phyloP scores from a whole-genome alignment of 2,113 vertebrate species.

The Eubucco bourcierii region DNA sequence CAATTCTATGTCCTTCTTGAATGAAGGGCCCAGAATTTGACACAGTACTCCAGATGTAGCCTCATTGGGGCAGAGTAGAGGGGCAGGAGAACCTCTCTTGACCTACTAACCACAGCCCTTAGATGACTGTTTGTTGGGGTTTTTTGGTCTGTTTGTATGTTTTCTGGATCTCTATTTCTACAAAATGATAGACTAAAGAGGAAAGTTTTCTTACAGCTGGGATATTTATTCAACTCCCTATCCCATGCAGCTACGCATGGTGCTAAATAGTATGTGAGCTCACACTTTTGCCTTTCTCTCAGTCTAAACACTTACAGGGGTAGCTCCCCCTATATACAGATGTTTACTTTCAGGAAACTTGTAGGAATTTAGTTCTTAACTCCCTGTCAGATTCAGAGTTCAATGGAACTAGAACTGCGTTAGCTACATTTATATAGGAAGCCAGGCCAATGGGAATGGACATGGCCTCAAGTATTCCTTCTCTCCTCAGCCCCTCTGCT shows the following conservation, averaged over 20 bases:
- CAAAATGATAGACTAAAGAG: not conserved
- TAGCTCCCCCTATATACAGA: not conserved
- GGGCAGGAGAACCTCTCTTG: too few species aligned
- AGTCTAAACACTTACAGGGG: not conserved
- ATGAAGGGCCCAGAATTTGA: too few species aligned
- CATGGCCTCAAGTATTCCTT: not conserved
- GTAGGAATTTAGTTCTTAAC: not conserved
- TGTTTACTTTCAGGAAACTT: not conserved
- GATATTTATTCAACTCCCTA: not conserved
- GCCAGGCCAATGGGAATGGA: not conserved
- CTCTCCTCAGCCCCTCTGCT: not conserved
- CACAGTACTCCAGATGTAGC: too few species aligned
- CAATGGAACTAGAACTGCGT: not conserved
- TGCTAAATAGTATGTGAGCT: not conserved
- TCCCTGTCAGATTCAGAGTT: not conserved
- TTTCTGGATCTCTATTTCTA: not conserved
- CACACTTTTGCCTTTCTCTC: not conserved
- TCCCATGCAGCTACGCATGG: not conserved
- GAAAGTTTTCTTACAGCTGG: not conserved
- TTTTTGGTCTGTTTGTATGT: not conserved
- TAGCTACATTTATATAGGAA: not conserved
- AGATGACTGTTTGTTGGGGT: too few species aligned
- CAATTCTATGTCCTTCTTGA: too few species aligned
- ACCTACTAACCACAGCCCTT: too few species aligned
- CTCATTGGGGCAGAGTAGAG: too few species aligned